Base-by-base conservation (phyloP, 2,888 invertebrate species). In the Eupithecia abbreviata region DNA sequence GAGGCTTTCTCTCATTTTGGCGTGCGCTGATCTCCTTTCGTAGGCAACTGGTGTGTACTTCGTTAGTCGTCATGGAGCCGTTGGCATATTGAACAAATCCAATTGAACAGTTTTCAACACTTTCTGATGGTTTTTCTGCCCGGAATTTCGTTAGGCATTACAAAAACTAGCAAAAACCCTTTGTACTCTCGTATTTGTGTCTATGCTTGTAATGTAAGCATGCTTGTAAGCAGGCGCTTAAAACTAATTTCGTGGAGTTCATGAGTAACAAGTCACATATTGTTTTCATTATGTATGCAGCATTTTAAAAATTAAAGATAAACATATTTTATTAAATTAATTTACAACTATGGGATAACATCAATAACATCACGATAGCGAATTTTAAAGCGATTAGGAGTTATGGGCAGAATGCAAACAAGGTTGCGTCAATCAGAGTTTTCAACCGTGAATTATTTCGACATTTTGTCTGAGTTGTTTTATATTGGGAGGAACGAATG, bases 1-100 rank as follows among this genome's bases (percentile, higher is more conserved):
- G 85, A 88, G 84, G 90, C 93, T 94, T 94, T 94, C 94, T 90
- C 94, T 92, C 86, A 88, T 90, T 83, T 83, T 75, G 84, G 84
- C 77, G 83, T 79, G 81, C 82, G 82, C 89, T 89, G 91, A 85
- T 89, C 92, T 89, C 89, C 88, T 91, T 92, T 92, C 80, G n/a
- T 45, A 69, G 47, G 69, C 30, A 69, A 80, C 72, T 73, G 65
- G 69, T 84, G n/a, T 51, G 18, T 58, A 82, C 83, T 80, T 82
- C 79, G 82, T 81, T 82, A 81, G 77, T 12, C 80, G 83, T 82
- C 80, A 82, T 79, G 82, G 78, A 73, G 66, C 51, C 77, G 67
- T 70, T 77, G 71, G 47, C 75, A 78, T 76, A 81, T 80, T 80
- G 79, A 77, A 80, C 74, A 80, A 81, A 81, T 78, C 78, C 79